These are phyloP conservation scores for Salvelinus sp. DNA, from an alignment of 2,113 vertebrate species.

Conservation along the genomic window DNA sequence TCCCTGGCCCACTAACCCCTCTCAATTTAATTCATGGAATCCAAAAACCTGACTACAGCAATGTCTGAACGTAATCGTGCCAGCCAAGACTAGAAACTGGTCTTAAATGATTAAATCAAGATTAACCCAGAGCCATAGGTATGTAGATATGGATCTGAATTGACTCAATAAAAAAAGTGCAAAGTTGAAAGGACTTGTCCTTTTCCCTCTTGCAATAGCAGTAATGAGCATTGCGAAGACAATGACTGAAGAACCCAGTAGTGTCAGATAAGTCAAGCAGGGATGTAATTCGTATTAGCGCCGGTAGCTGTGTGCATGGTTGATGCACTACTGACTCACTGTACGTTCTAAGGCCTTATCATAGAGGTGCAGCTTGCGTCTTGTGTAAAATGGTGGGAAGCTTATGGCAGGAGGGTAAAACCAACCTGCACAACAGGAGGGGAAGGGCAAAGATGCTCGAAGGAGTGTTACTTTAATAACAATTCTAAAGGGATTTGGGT, in stretches of 20 bases:
- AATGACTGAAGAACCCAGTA: background rate
- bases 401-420: slow-evolving; percentile 1
- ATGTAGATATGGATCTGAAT: no score
- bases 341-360: slow-evolving; percentile 37
- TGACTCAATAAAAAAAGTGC: background rate
- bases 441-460: slow-evolving; percentile 2
- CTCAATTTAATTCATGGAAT: no score
- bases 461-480: background rate
- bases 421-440: background rate
- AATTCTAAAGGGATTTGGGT: no score
- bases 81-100: no score
- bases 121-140: no score
- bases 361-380: slow-evolving; percentile 33
- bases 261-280: slow-evolving; percentile 11
- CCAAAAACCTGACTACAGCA: no score
- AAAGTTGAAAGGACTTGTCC: no score
- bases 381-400: slow-evolving; percentile 17
- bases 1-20: no score
- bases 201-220: background rate
- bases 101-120: no score
- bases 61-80: no score
- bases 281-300: slow-evolving; percentile 19
- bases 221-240: background rate
- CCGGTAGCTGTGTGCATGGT: background rate
- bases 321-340: background rate